These are phyloP conservation scores for Platanista minor DNA, from an alignment of 2,113 vertebrate genomes.

Conservation along the genomic window DNA sequence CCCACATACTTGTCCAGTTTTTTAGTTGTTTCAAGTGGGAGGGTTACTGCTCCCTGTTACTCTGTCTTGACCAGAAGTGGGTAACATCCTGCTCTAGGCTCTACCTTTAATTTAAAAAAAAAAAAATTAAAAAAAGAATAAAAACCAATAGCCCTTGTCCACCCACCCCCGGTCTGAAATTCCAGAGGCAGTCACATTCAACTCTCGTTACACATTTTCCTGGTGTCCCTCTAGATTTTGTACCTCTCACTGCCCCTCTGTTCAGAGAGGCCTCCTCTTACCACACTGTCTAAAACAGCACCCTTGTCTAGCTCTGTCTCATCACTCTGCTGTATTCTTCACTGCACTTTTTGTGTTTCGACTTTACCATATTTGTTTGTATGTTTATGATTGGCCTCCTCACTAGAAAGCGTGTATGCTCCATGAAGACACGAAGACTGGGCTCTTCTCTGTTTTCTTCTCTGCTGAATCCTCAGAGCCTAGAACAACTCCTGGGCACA, in stretches of 20 bases:
- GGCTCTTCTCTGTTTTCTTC: background rate
- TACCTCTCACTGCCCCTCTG: accelerated
- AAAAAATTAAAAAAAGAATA: background rate
- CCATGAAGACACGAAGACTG: background rate
- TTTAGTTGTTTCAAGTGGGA: background rate
- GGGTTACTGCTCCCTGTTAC: background rate
- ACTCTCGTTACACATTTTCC: too few species aligned
- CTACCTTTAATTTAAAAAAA: background rate
- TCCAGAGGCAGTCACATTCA: background rate
- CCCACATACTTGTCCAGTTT: background rate
- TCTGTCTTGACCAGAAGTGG: background rate
- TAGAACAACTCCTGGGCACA: background rate
- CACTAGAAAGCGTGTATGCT: background rate
- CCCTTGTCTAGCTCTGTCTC: too few species aligned
- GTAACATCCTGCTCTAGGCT: background rate
- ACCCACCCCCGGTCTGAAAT: background rate
- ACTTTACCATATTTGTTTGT: accelerated
- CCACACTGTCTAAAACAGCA: background rate
- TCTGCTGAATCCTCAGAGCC: background rate
- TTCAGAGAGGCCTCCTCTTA: background rate
- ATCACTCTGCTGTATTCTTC: background rate
- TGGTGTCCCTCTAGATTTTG: background rate
- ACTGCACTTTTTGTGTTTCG: background rate
- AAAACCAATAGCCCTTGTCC: background rate
- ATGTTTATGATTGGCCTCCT: background rate